These are phyloP conservation scores for Chelon labrosus DNA, from an alignment of 2,797 vertebrate species.

Conservation along the genomic window DNA sequence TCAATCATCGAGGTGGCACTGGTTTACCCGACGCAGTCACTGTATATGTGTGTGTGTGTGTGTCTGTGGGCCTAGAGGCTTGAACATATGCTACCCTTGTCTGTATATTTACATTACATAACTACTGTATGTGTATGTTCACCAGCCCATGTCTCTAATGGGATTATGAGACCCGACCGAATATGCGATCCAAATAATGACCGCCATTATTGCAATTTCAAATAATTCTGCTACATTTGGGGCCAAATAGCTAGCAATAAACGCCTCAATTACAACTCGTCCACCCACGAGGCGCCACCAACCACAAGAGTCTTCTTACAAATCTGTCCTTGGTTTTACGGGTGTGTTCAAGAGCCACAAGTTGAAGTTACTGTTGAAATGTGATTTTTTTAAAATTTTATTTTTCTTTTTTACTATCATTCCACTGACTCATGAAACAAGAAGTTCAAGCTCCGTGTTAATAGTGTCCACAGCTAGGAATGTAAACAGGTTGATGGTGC, in stretches of 20 bases:
- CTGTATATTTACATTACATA: conserved; percentile 26
- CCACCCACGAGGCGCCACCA: conserved; percentile 15
- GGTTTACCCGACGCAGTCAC: conserved; percentile 20
- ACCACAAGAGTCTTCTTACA: conserved; percentile 40
- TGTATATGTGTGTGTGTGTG: not conserved
- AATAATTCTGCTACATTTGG: conserved; percentile 56
- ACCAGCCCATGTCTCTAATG: not conserved
- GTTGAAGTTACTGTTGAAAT: conserved; percentile 9
- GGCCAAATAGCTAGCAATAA: conserved; percentile 61
- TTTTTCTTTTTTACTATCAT: not conserved
- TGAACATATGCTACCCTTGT: not conserved
- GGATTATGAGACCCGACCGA: conserved; percentile 23
- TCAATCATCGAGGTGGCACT: conserved; percentile 1
- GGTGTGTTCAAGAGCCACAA: conserved; percentile 24
- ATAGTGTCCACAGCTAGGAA: not conserved
- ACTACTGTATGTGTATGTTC: conserved; percentile 30
- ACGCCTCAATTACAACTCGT: conserved; percentile 53
- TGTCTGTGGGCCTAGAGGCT: not conserved
- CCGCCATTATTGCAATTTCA: conserved; percentile 63
- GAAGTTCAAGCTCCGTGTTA: not conserved
- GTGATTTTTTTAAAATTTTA: not conserved
- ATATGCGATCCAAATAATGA: conserved; percentile 56
- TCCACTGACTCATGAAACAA: not conserved
- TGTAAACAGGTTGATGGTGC: not conserved
- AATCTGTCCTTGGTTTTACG: conserved; percentile 25